These are phyloP conservation scores for Theretra japonica DNA, from an alignment of 2,888 invertebrate genomes.

Conservation along the genomic window DNA sequence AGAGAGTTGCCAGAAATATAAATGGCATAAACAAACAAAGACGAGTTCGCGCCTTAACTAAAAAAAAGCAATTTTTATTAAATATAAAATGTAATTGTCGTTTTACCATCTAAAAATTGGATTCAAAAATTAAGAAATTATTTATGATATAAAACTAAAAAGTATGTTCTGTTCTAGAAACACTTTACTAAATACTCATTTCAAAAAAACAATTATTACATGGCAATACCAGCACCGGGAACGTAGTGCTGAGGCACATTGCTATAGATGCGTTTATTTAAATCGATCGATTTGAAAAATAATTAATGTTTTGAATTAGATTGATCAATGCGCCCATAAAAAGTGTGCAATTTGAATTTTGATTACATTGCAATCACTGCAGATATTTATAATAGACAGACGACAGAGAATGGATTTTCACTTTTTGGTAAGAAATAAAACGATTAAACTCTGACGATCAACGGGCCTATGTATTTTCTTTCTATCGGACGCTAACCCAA, in stretches of 20 bases:
- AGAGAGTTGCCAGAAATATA: conserved; percentile 46
- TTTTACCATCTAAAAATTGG: too few species aligned
- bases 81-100: too few species aligned
- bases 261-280: not conserved
- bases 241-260: not conserved
- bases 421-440: too few species aligned
- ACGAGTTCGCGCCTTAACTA: not conserved
- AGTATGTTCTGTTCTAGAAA: not conserved
- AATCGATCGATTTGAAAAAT: conserved; percentile 2
- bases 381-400: too few species aligned
- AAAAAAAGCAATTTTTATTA: too few species aligned
- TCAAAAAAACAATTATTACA: not conserved
- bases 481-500: too few species aligned
- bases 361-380: too few species aligned
- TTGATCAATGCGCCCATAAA: too few species aligned
- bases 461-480: too few species aligned
- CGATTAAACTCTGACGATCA: too few species aligned
- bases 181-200: not conserved
- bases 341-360: too few species aligned
- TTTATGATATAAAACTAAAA: not conserved
- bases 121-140: not conserved
- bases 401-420: too few species aligned
- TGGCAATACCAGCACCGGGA: not conserved
- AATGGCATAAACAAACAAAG: conserved; percentile 18
- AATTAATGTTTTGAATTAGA: not conserved